A percentile compares a stretch with the other conserved stretches of the same genome.
phyloP scores from a whole-genome alignment of 2,797 vertebrate species.

The Perodicticus potto region DNA sequence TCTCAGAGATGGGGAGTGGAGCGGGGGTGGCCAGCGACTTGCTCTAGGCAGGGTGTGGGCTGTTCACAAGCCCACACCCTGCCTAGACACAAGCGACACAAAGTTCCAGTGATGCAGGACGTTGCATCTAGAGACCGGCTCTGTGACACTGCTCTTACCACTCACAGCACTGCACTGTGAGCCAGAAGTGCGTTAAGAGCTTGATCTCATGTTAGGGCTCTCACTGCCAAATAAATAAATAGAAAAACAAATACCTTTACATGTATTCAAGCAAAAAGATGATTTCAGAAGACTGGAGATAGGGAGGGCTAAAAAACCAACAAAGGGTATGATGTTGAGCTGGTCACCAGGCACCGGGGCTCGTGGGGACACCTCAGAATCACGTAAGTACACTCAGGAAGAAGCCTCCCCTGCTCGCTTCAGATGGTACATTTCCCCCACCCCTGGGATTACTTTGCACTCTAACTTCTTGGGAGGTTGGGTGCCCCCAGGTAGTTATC shows the following conservation, averaged over 20 bases:
- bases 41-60: fast-evolving
- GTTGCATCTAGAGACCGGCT: fast-evolving
- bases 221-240: not conserved
- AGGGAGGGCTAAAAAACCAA: too few species aligned
- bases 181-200: fast-evolving
- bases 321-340: fast-evolving
- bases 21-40: not conserved
- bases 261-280: not conserved
- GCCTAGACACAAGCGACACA: fast-evolving
- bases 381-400: fast-evolving
- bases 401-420: not conserved
- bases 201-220: not conserved
- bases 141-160: fast-evolving
- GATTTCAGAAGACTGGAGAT: not conserved
- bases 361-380: not conserved
- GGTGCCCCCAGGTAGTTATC: not conserved
- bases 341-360: not conserved
- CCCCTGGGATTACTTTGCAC: not conserved
- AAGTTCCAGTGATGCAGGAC: too few species aligned
- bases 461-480: not conserved
- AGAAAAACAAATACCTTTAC: not conserved
- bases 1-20: fast-evolving
- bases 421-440: not conserved
- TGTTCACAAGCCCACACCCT: too few species aligned
- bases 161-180: fast-evolving